Evolutionary conservation across 2,797 vertebrate genomes (phyloP).

Genomic region (Acanthopagrus latus): DNA sequence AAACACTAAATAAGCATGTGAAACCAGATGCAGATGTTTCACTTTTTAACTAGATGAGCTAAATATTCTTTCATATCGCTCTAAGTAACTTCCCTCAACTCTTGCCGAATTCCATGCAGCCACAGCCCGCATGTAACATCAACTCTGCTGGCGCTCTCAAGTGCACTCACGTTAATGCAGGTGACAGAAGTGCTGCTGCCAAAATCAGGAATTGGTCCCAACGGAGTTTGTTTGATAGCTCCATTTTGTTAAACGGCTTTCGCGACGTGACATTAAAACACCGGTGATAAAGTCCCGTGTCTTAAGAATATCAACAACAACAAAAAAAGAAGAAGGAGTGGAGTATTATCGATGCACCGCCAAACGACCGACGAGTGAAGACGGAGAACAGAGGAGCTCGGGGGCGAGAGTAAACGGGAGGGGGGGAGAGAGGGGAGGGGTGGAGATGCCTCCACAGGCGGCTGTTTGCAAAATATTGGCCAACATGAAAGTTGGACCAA

Average conservation of each 20-base stretch:
- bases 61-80: slow-evolving; percentile 34
- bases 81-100: slow-evolving; percentile 25
- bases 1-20: slow-evolving; percentile 26
- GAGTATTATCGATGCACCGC: slow-evolving; percentile 80
- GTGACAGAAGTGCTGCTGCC: slow-evolving; percentile 87
- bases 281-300: slow-evolving; percentile 62
- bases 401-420: slow-evolving; percentile 76
- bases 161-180: slow-evolving; percentile 89
- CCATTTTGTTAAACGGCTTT: slow-evolving; percentile 85
- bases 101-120: slow-evolving; percentile 12
- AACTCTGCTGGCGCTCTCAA: slow-evolving; percentile 67
- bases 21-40: slow-evolving; percentile 49
- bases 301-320: slow-evolving; percentile 61
- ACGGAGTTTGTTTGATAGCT: slow-evolving; percentile 84
- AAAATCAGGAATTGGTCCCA: slow-evolving; percentile 88
- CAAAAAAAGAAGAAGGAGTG: slow-evolving; percentile 57
- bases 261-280: slow-evolving; percentile 89
- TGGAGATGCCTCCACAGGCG: slow-evolving; percentile 83
- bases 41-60: slow-evolving; percentile 28
- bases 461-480: slow-evolving; percentile 83
- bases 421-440: slow-evolving; percentile 75
- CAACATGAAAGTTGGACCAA: slow-evolving; percentile 71
- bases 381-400: slow-evolving; percentile 80
- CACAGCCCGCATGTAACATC: slow-evolving; percentile 49
- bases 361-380: slow-evolving; percentile 81